phyloP scores from a whole-genome alignment of 2,797 vertebrate species.

The Stomatorhinus walkeri region DNA sequence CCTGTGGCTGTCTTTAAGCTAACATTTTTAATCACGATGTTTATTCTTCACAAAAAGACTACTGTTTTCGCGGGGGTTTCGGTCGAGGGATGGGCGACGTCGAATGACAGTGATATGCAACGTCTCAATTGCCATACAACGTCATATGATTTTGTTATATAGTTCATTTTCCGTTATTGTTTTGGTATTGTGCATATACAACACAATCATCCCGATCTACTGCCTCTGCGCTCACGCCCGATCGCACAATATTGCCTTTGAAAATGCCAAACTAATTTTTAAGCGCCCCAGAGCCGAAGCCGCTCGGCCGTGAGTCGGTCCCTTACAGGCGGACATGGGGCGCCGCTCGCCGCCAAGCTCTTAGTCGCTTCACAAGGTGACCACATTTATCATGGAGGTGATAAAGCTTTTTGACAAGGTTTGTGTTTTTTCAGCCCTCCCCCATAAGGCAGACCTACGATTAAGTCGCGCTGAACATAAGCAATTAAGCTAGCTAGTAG shows the following conservation, averaged over 20 bases:
- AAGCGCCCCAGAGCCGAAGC: background rate
- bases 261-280: background rate
- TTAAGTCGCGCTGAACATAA: background rate
- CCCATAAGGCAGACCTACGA: background rate
- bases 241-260: background rate
- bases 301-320: background rate
- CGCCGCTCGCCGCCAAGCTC: background rate
- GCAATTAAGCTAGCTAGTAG: conserved; percentile 28
- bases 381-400: background rate
- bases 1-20: background rate
- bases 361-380: background rate
- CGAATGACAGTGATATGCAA: background rate
- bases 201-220: background rate
- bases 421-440: background rate
- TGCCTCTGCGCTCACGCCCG: background rate
- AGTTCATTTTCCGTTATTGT: background rate
- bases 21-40: background rate
- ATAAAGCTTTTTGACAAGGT: background rate
- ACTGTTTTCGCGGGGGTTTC: background rate
- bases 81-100: background rate
- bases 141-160: background rate
- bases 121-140: background rate
- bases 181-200: background rate
- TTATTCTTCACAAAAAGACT: background rate
- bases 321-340: background rate